Evolutionary conservation across 2,113 vertebrate genomes (phyloP).

Genomic region (Brachionichthys hirsutus): DNA sequence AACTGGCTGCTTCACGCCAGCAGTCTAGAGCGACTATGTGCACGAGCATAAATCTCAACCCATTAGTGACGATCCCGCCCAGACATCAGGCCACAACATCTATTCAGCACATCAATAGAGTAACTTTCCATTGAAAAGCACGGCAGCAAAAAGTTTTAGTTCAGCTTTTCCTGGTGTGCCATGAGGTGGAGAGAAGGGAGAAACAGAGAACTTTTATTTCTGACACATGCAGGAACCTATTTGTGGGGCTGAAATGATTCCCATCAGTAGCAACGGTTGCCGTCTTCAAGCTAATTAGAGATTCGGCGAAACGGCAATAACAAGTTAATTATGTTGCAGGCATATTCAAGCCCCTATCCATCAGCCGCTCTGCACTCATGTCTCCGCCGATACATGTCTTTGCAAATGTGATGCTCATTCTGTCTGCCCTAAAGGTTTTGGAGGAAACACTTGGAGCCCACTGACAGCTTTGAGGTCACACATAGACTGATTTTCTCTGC

Average conservation of each 20-base stretch:
- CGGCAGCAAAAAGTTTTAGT: conserved; percentile 39
- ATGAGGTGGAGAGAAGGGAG: conserved; percentile 4
- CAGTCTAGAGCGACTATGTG: conserved; percentile 28
- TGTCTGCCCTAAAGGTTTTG: neutral
- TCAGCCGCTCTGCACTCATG: conserved; percentile 41
- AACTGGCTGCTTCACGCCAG: conserved; percentile 30
- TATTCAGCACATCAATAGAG: conserved; percentile 48
- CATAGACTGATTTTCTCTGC: neutral
- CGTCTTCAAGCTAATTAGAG: conserved; percentile 71
- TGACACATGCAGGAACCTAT: conserved; percentile 57
- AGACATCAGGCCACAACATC: conserved; percentile 50
- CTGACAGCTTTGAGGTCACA: too few relatives aligned
- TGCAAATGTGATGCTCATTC: conserved; percentile 33
- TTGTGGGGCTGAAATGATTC: conserved; percentile 60
- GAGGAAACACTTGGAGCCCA: too few relatives aligned
- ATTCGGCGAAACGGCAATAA: conserved; percentile 69
- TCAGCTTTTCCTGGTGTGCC: neutral
- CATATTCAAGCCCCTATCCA: conserved; percentile 63
- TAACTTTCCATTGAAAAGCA: conserved; percentile 52
- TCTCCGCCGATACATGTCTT: conserved; percentile 19
- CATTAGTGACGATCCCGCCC: conserved; percentile 39
- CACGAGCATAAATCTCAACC: conserved; percentile 11
- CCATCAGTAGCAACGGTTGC: conserved; percentile 52
- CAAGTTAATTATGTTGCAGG: conserved; percentile 70
- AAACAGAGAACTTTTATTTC: conserved; percentile 42